Evolutionary conservation across 2,113 vertebrate genomes (phyloP), one percentile per base, ranked within the genome.

Genomic region (Bos indicus): DNA sequence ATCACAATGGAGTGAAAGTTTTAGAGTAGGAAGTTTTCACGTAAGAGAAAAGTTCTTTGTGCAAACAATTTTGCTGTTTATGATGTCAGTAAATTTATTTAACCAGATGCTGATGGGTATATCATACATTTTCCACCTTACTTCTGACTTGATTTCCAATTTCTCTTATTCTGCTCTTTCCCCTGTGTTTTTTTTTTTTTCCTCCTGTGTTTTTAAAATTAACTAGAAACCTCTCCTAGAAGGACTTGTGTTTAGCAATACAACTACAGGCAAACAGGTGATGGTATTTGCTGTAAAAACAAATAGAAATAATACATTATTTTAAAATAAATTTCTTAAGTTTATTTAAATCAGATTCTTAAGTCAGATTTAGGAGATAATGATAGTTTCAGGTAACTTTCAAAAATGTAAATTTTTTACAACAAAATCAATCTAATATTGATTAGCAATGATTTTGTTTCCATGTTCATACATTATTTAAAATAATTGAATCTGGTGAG

Each of bases 391-490:
- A 33, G 83, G 12, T 57, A 40, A 25, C 40, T 91, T 96, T 57
- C 16, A n/a, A 78, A 89, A 88, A 67, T 51, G 54, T 13, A 43
- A 6, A 36, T 36, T 91, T 94, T 78, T 51, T n/a, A 78, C 3
- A 56, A 48, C 78, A 2, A 25, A 83, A 59, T 93, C 81, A 62
- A 84, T 93, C 36, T 43, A 64, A 19, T 83, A 94, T 96, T 86
- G 87, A 96, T 95, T 59, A 88, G n/a, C 11, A 62, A 52, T 92
- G 82, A 95, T 87, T 80, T 87, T 80, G 48, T 96, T 87, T 93
- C 51, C 21, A 62, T 26, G 64, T 62, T 51, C 62, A 93, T 93
- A 46, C 46, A 87, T 93, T 96, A 97, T 95, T 97, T 96, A 97
- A 94, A 97, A 94, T 52, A 88, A 96, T 86, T 91, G 71, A 87